Evolutionary conservation across 2,797 vertebrate species (phyloP).

Genomic region (Geotrypetes seraphini): DNA sequence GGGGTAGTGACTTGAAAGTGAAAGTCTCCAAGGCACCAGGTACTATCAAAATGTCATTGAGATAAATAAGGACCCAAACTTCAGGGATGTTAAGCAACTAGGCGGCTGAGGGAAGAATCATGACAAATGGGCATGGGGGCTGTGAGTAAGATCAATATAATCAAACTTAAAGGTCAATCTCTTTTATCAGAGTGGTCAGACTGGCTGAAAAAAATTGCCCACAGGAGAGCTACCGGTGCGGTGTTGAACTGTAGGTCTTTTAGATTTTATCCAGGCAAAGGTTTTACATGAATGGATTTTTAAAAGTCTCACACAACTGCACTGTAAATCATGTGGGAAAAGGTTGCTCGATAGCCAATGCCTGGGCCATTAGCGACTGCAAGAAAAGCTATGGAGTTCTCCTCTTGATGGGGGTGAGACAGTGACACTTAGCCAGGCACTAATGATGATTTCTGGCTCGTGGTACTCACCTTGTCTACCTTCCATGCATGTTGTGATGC

Average conservation of each 20-base stretch:
- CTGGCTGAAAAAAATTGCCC: constrained; percentile 25
- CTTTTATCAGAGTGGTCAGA: constrained; percentile 28
- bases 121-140: constrained; percentile 30
- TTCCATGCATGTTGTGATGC: no score
- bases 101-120: constrained; percentile 42
- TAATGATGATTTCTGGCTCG: no score
- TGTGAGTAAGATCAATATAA: constrained; percentile 36
- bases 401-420: no score
- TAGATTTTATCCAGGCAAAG: constrained; percentile 14
- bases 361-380: no score
- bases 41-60: constrained; percentile 31
- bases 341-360: no score
- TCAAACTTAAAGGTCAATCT: constrained; percentile 38
- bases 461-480: no score
- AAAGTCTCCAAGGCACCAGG: constrained; percentile 15
- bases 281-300: no score
- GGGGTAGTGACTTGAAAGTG: constrained; percentile 18
- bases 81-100: constrained; percentile 29
- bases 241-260: constrained; percentile 16
- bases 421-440: no score
- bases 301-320: no score
- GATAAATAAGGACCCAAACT: constrained; percentile 23
- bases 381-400: no score
- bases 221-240: constrained; percentile 24
- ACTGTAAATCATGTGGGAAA: no score